Evolutionary conservation across 2,113 vertebrate species (phyloP), one percentile per base, ranked within the genome.

Genomic region (Oryzias celebensis): DNA sequence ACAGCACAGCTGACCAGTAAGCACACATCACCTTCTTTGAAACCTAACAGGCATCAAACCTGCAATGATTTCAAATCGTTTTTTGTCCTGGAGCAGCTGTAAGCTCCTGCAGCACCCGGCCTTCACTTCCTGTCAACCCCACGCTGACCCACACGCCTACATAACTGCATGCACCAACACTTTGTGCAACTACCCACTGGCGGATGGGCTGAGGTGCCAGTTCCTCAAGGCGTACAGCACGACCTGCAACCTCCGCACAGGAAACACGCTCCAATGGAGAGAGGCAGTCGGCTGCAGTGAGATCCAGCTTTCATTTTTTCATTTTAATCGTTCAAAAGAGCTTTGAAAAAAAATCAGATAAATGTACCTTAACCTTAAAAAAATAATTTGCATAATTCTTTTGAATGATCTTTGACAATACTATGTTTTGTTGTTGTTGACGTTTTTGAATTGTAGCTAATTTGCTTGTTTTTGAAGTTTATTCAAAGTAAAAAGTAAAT

Each of bases 151-250:
- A 36, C 5, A 0, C 7, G 59, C 72, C 23, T 64, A 28, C 50
- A 51, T 51, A 2, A 18, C 8, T 7, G 70, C 70, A 26, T 72
- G 69, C 50, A 44, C 0, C 1, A 0, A 23, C 8, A 60, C 50
- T 28, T 6, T 65, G 55, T 75, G 65, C 0, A 48, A 23, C 5
- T 68, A 74, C 28, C 71, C 71, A 3, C 20, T 12, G 0, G 48
- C 42, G 42, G 71, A 74, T 15, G 48, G 45, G 14, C 7, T 62
- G 16, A 17, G 7, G 3, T 74, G 71, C 26, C 41, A 52, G 41
- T 68, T 74, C 43, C 52, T 62, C 26, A 47, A 73, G 22, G 75
- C 68, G 20, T 78, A 78, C 2, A 12, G 22, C 20, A 43, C 28
- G 26, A 14, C 14, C 46, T 73, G 75, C 53, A 58, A 36, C 1